Percentiles rank a stretch among this genome's conserved stretches.
phyloP scores from a whole-genome alignment of 1,140 invertebrate species.

The Stegodyphus mimosarum region DNA sequence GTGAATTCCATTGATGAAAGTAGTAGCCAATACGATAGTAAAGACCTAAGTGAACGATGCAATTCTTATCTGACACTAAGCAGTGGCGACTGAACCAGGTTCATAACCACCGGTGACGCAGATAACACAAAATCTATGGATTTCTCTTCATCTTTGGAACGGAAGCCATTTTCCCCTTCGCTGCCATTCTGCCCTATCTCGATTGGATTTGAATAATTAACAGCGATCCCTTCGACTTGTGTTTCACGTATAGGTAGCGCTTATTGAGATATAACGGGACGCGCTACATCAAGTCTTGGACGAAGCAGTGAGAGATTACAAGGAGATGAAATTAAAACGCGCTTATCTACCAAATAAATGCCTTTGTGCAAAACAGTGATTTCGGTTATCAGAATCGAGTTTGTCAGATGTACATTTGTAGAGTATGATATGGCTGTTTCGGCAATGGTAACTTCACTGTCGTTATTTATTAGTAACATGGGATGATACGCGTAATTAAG shows the following conservation, averaged over 20 bases:
- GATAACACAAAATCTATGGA: neutral
- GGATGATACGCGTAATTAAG: too few relatives aligned
- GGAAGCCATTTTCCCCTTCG: constrained; percentile 17
- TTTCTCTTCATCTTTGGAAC: constrained; percentile 13
- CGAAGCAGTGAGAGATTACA: neutral
- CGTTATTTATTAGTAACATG: too few relatives aligned
- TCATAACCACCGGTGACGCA: too few relatives aligned
- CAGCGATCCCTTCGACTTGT: constrained; percentile 1
- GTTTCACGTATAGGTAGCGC: constrained; percentile 3
- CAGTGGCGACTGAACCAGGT: too few relatives aligned
- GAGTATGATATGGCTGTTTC: too few relatives aligned
- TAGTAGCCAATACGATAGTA: too few relatives aligned
- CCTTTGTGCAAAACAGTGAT: constrained; percentile 1
- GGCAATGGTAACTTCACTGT: too few relatives aligned
- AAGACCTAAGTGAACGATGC: too few relatives aligned
- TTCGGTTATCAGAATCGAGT: constrained; percentile 2
- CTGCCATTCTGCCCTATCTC: neutral
- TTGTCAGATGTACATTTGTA: neutral
- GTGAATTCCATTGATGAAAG: too few relatives aligned
- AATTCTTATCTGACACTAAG: too few relatives aligned
- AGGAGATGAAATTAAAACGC: constrained; percentile 15
- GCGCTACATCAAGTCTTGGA: too few relatives aligned
- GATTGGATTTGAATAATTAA: constrained; percentile 30
- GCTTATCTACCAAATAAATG: constrained; percentile 4
- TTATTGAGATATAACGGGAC: neutral